These are phyloP conservation scores for Hypomecis punctinalis DNA, from an alignment of 2,888 invertebrate genomes.

Conservation along the genomic window DNA sequence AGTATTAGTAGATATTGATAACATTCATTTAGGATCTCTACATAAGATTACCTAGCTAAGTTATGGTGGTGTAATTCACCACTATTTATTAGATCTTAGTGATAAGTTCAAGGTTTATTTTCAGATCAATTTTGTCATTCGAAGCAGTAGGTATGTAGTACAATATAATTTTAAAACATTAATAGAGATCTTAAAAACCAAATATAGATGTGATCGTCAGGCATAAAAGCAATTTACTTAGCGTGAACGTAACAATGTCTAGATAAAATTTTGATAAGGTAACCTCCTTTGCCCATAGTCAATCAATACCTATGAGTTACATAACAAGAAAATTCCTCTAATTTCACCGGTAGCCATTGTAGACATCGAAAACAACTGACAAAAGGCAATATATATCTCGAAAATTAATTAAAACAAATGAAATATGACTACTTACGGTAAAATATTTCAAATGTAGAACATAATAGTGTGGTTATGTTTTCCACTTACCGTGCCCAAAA, in stretches of 20 bases:
- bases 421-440: slow-evolving; percentile 7
- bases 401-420: slow-evolving; percentile 34
- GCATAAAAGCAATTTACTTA: too few species aligned
- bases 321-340: slow-evolving; percentile 55
- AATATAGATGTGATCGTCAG: too few species aligned
- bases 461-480: slow-evolving; percentile 41
- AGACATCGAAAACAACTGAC: background rate
- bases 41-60: too few species aligned
- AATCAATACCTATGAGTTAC: slow-evolving; percentile 65
- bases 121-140: too few species aligned
- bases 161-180: too few species aligned
- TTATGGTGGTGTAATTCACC: too few species aligned
- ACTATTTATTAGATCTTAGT: too few species aligned
- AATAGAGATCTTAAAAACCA: too few species aligned
- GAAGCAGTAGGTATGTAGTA: too few species aligned
- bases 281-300: slow-evolving; percentile 49
- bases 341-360: slow-evolving; percentile 10
- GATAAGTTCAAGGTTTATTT: too few species aligned
- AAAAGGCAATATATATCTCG: background rate
- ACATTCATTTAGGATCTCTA: too few species aligned
- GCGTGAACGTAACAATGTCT: background rate
- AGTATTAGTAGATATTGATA: too few species aligned
- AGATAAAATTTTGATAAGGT: slow-evolving; percentile 39
- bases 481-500: slow-evolving; percentile 33
- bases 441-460: slow-evolving; percentile 36